Conservation (phyloP, 2,797 vertebrate species). For the Pangasius larnaudii region DNA sequence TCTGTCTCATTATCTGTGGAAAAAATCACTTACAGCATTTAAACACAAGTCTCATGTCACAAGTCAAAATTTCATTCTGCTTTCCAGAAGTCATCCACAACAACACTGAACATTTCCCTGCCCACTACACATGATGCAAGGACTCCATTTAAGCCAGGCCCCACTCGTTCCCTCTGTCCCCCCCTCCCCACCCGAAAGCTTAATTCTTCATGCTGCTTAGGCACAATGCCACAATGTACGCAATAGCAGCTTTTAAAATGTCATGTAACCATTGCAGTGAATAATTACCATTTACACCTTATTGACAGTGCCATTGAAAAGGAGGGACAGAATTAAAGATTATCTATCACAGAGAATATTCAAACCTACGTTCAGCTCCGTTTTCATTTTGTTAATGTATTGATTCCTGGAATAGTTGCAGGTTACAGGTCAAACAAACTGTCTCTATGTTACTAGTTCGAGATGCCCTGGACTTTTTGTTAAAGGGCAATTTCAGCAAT, state of each 20-base stretch:
- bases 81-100: neutral
- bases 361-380: slow-evolving; percentile 22
- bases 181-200: too few species aligned
- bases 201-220: neutral
- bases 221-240: neutral
- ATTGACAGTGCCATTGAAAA: neutral
- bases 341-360: slow-evolving; percentile 38
- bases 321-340: slow-evolving; percentile 19
- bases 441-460: slow-evolving; percentile 61
- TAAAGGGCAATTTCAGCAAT: slow-evolving; percentile 61
- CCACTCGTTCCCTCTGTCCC: too few species aligned
- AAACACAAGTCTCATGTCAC: neutral
- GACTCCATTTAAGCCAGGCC: neutral
- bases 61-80: neutral
- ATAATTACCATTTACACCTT: slow-evolving; percentile 32
- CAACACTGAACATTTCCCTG: neutral
- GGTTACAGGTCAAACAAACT: slow-evolving; percentile 61
- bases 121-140: neutral
- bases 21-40: neutral
- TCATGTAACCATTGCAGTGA: slow-evolving; percentile 5
- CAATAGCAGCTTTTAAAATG: slow-evolving; percentile 1
- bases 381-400: slow-evolving; percentile 40
- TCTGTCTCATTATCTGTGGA: neutral
- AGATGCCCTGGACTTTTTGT: slow-evolving; percentile 59
- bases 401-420: slow-evolving; percentile 28